Evolutionary conservation across 2,113 vertebrate species (phyloP).

Genomic region (Amblyopsis rosae): DNA sequence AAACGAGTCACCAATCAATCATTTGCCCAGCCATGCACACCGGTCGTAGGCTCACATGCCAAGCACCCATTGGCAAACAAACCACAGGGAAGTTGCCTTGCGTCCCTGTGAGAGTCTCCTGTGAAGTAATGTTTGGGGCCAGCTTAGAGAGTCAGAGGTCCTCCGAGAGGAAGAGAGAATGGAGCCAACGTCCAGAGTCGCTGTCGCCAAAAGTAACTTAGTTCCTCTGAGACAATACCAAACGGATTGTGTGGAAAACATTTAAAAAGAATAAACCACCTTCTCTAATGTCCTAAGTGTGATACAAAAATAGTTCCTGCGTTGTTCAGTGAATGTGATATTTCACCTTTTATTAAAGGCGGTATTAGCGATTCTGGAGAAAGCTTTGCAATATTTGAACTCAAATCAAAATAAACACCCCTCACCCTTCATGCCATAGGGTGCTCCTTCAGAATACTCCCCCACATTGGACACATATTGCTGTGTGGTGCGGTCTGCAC

Average conservation of each 20-base stretch:
- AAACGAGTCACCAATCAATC: constrained; percentile 7
- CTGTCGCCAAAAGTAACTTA: constrained; percentile 38
- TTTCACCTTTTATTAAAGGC: no score
- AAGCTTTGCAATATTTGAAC: no score
- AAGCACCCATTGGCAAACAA: background rate
- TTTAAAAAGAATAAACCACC: no score
- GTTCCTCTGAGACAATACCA: no score
- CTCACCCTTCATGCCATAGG: no score
- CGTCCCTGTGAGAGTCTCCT: constrained; percentile 40
- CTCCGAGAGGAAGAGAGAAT: constrained; percentile 62
- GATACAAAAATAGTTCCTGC: no score
- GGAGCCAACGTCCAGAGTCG: constrained; percentile 61
- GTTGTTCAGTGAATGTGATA: no score
- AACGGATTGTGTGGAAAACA: constrained; percentile 26
- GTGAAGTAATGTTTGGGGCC: constrained; percentile 31
- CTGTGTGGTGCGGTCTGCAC: no score
- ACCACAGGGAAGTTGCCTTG: constrained; percentile 35
- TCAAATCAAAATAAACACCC: no score
- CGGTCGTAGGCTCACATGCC: constrained; percentile 9
- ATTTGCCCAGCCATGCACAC: constrained; percentile 14
- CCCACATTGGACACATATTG: no score
- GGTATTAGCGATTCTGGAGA: no score
- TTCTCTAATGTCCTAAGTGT: constrained; percentile 8
- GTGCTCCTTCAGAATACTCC: no score
- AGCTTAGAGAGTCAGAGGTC: constrained; percentile 21